Evolutionary conservation across 2,797 vertebrate species (phyloP).

Genomic region (Rhinophrynus dorsalis): DNA sequence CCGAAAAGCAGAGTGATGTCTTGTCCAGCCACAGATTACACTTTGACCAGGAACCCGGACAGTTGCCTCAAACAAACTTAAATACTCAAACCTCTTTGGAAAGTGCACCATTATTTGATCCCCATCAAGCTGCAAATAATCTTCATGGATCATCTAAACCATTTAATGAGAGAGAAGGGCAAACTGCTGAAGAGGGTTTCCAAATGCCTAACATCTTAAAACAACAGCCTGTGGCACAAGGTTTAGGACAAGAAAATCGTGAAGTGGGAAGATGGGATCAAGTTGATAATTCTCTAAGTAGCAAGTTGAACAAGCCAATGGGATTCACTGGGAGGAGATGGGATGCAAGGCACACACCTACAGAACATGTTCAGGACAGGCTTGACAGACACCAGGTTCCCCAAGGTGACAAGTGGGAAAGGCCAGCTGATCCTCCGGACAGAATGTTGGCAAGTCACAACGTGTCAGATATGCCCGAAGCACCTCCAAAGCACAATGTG

Average conservation of each 20-base stretch:
- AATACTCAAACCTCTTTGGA: neutral
- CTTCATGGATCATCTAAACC: neutral
- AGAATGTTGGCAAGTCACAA: too few relatives aligned
- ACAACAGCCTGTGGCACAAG: neutral
- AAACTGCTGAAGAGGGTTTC: neutral
- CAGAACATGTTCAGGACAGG: neutral
- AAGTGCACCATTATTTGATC: neutral
- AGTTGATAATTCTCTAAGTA: neutral
- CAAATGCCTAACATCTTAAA: neutral
- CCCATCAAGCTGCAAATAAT: neutral
- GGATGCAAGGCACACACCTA: too few relatives aligned
- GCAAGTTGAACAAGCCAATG: neutral
- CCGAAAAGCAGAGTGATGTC: conserved; percentile 60
- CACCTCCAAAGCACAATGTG: neutral
- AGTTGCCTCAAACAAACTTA: neutral
- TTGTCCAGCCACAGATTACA: neutral
- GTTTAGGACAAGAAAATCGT: neutral
- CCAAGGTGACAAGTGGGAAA: neutral
- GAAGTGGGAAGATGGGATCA: neutral
- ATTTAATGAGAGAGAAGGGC: neutral
- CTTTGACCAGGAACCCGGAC: neutral
- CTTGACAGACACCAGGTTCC: too few relatives aligned
- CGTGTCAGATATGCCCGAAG: neutral
- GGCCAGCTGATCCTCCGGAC: neutral
- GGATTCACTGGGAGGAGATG: too few relatives aligned